Percentiles rank a stretch among this genome's conserved stretches.
phyloP scores from a whole-genome alignment of 2,113 vertebrate genomes.

The Carassius gibelio region DNA sequence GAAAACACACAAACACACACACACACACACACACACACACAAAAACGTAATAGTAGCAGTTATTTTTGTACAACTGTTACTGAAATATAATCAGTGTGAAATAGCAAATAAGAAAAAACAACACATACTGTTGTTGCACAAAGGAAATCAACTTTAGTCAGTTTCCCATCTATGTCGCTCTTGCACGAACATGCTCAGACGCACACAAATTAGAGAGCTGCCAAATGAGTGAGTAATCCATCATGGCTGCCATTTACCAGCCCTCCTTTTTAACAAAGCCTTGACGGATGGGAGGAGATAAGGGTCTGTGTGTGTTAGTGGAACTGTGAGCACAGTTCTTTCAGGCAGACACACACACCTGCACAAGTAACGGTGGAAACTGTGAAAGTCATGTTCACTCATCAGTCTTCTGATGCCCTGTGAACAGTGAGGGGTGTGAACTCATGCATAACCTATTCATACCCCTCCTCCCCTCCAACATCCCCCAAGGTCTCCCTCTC shows the following conservation, averaged over 20 bases:
- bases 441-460: conserved; percentile 25
- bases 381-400: conserved; percentile 34
- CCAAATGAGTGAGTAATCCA: conserved; percentile 79
- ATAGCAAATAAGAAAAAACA: conserved; percentile 25
- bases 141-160: conserved; percentile 40
- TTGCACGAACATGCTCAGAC: conserved; percentile 52
- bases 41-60: neutral
- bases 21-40: neutral
- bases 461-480: neutral
- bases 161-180: conserved; percentile 43
- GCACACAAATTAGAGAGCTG: conserved; percentile 67
- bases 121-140: neutral
- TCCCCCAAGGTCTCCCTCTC: conserved; percentile 9
- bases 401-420: conserved; percentile 28
- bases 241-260: conserved; percentile 74
- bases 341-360: conserved; percentile 5
- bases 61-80: neutral
- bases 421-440: conserved; percentile 26
- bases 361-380: conserved; percentile 12
- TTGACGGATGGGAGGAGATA: conserved; percentile 73
- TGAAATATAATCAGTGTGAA: neutral
- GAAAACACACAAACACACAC: neutral
- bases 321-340: conserved; percentile 50
- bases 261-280: conserved; percentile 68
- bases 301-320: conserved; percentile 66